These are phyloP conservation scores for Lerema accius DNA, from an alignment of 1,140 invertebrate species.

Conservation along the genomic window DNA sequence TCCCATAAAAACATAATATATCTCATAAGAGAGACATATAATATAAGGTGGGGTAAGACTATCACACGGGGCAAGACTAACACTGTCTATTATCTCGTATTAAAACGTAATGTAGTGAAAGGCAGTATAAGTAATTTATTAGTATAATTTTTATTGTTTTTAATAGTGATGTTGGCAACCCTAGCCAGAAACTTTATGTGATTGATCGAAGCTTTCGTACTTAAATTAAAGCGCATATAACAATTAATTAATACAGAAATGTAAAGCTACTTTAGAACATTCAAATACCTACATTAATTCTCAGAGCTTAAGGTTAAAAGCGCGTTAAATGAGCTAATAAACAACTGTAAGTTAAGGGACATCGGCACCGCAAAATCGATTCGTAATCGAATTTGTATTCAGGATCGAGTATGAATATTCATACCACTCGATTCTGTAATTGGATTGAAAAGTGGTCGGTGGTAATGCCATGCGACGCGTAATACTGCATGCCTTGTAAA, in stretches of 20 bases:
- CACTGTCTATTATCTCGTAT: too few species aligned
- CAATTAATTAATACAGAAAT: neutral
- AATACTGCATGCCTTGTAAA: constrained; percentile 31
- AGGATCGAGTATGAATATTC: constrained; percentile 59
- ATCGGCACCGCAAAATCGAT: constrained; percentile 42
- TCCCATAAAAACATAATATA: too few species aligned
- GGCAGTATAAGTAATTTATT: too few species aligned
- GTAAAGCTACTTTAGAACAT: neutral
- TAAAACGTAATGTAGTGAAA: too few species aligned
- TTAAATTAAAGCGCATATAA: too few species aligned
- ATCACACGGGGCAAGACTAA: too few species aligned
- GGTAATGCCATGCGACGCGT: constrained; percentile 50
- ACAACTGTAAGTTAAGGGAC: constrained; percentile 25
- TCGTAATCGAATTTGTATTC: constrained; percentile 58
- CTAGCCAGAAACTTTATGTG: too few species aligned
- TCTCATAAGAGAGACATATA: too few species aligned
- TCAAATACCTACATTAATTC: neutral
- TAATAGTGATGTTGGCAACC: too few species aligned
- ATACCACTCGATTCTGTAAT: constrained; percentile 57
- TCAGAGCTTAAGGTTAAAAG: neutral
- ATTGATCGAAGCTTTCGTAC: too few species aligned
- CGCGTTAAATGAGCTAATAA: constrained; percentile 10
- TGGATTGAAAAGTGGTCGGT: constrained; percentile 59
- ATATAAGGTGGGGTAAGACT: too few species aligned
- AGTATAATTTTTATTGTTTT: too few species aligned